Evolutionary conservation across 2,113 vertebrate species (phyloP).

Genomic region (Vidua macroura): DNA sequence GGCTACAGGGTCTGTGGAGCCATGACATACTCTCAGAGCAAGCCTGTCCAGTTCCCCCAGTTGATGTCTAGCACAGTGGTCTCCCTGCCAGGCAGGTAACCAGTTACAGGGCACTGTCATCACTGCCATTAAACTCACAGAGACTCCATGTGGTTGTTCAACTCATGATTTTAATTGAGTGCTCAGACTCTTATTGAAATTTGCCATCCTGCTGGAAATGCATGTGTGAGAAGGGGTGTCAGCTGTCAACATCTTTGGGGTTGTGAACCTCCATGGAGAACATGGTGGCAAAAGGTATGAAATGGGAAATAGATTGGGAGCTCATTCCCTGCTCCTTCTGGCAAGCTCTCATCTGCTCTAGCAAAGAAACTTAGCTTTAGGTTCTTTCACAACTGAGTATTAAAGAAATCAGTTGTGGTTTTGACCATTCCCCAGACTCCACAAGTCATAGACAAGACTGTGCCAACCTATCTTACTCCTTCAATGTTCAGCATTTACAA

Average conservation of each 20-base stretch:
- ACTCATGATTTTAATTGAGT: not conserved
- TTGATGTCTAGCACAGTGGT: rapidly evolving
- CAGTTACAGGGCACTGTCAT: not conserved
- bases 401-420: not conserved
- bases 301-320: not conserved
- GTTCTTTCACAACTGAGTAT: not conserved
- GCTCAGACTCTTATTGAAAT: not conserved
- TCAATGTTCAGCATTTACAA: not conserved
- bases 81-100: not conserved
- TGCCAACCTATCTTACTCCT: not conserved
- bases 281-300: not conserved
- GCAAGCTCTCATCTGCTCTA: not conserved
- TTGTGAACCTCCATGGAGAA: not conserved
- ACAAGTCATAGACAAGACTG: not conserved
- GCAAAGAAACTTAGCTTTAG: not conserved
- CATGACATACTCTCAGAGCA: not conserved
- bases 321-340: not conserved
- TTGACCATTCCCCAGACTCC: not conserved
- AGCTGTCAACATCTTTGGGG: rapidly evolving
- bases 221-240: not conserved
- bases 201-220: not conserved
- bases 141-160: not conserved
- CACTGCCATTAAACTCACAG: not conserved
- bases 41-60: not conserved
- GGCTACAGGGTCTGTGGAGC: not conserved